Base-by-base conservation (phyloP, 2,797 vertebrate genomes). In the Coracias cyanogaster region DNA sequence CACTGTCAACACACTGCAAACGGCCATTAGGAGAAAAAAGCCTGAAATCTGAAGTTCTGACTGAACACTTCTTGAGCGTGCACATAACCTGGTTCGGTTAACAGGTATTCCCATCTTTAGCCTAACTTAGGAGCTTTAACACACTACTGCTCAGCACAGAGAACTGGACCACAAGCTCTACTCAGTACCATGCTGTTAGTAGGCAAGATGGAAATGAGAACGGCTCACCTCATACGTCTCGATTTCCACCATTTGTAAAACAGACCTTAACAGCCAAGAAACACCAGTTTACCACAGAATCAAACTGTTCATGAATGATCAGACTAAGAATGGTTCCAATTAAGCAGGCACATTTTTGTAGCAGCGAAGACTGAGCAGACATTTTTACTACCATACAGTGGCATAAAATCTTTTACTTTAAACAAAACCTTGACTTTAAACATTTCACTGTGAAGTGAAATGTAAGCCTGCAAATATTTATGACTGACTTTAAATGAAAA, bases 31-130 rank as follows among this genome's bases (percentile, higher is more conserved):
- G 17, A 15, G 72, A n/a, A 22, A 69, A 79, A 67, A 46, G 7
- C 7, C 65, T 55, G 70, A 70, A 62, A 77, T 20, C 5, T 49
- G 35, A 55, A 70, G 37, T 54, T 45, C 48, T 61, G 61, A 39
- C 25, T 15, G 33, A 92, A 76, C 12, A 37, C 12, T 11, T 16
- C 10, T 4, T 43, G n/a, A 70, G 26, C 31, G 12, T 0, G 5
- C 31, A 10, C 21, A 18, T 4, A 48, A 35, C 1, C 15, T 66
- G 25, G 4, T 41, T 15, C 35, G 28, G 16, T 15, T 15, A 31
- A 89, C 26, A 0, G 0, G 15, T 9, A n/a, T 17, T 60, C 45
- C 55, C 73, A 25, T 35, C 1, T 15, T 35, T 14, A 45, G 45
- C 5, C 4, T 35, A 7, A 64, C 1, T n/a, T 9, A 4, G 0